Conservation (phyloP, 2,113 vertebrate species). For the Myodes glareolus region DNA sequence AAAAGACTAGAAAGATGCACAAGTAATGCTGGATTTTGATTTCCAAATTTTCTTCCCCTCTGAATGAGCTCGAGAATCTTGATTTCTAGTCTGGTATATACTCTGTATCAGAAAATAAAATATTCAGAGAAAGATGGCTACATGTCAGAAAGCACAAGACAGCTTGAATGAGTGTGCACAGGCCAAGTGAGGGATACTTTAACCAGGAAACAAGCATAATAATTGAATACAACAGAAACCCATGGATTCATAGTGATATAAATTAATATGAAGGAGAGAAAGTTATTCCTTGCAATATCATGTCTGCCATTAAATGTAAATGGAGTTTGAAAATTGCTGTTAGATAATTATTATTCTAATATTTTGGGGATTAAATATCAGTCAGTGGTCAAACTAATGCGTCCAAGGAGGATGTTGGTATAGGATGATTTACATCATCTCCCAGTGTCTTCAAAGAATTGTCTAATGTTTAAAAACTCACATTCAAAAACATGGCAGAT, state of each 20-base stretch:
- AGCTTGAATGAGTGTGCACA: background rate
- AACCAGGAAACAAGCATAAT: background rate
- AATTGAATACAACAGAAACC: conserved; percentile 10
- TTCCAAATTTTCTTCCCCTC: background rate
- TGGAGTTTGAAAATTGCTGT: background rate
- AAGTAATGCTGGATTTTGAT: background rate
- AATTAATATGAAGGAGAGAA: background rate
- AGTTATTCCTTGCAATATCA: background rate
- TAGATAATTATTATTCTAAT: background rate
- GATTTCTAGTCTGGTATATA: background rate
- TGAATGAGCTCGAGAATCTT: background rate
- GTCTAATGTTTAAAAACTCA: background rate
- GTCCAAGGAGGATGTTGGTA: background rate
- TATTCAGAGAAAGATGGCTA: background rate
- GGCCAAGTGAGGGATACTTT: conserved; percentile 4
- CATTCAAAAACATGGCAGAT: background rate
- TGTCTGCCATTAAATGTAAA: background rate
- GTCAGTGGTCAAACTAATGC: background rate
- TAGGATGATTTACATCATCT: background rate
- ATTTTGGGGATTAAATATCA: background rate
- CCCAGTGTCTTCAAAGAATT: conserved; percentile 34
- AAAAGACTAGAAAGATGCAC: background rate
- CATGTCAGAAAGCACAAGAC: background rate
- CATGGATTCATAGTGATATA: background rate
- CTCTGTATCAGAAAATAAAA: conserved; percentile 41